These are phyloP conservation scores for Cuniculus paca DNA, from an alignment of 2,797 vertebrate species.

Conservation along the genomic window DNA sequence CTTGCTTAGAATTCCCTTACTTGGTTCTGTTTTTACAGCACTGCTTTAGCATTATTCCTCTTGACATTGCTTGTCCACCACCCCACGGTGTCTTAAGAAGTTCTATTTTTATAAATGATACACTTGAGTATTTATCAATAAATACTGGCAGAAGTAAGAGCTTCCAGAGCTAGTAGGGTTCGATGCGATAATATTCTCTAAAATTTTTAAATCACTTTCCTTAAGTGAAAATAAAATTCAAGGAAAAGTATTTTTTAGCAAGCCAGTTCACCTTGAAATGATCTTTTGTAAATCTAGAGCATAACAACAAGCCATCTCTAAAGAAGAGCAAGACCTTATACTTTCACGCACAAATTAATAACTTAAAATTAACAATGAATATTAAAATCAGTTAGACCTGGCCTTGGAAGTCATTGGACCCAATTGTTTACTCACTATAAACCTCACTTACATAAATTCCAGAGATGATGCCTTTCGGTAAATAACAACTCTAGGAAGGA, in stretches of 20 bases:
- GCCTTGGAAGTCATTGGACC: background rate
- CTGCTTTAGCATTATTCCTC: background rate
- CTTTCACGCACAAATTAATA: background rate
- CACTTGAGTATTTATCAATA: background rate
- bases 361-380: background rate
- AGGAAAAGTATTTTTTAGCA: background rate
- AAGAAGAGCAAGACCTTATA: background rate
- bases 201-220: background rate
- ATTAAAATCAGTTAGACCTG: background rate
- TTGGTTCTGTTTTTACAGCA: background rate
- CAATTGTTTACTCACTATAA: background rate
- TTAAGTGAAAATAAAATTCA: constrained; percentile 32
- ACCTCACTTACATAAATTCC: background rate
- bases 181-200: background rate
- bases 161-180: background rate
- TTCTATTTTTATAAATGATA: background rate
- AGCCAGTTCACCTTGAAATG: background rate
- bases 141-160: background rate
- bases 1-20: background rate
- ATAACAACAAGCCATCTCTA: background rate
- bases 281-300: background rate
- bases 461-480: background rate
- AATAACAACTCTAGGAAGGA: background rate
- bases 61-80: background rate
- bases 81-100: constrained; percentile 15